Evolutionary conservation across 2,888 invertebrate species (phyloP).

Genomic region (Bursaphelenchus okinawaensis): DNA sequence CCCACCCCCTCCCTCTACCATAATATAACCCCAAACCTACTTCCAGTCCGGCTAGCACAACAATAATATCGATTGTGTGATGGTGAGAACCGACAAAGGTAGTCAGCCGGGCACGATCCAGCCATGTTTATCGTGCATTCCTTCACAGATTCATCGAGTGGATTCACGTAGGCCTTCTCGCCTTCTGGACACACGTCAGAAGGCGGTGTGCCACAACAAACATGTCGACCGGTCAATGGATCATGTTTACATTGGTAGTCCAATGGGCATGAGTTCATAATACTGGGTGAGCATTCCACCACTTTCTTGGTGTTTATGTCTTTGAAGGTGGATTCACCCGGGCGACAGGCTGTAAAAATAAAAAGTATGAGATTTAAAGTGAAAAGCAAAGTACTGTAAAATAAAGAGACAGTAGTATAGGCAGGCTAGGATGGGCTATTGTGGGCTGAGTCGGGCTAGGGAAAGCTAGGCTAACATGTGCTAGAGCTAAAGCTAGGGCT

Average conservation of each 20-base stretch:
- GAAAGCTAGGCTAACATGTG: too few species aligned
- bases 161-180: constrained; percentile 50
- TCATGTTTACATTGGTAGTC: constrained; percentile 50
- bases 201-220: constrained; percentile 48
- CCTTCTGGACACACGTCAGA: constrained; percentile 46
- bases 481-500: too few species aligned
- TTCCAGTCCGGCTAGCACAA: constrained; percentile 48
- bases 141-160: constrained; percentile 44
- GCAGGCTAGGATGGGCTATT: background rate
- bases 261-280: constrained; percentile 45
- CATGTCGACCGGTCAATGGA: constrained; percentile 37
- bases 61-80: constrained; percentile 49
- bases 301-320: constrained; percentile 43
- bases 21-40: too few species aligned
- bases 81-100: constrained; percentile 47
- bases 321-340: constrained; percentile 50
- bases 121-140: constrained; percentile 51
- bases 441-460: too few species aligned
- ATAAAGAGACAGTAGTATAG: background rate
- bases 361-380: background rate
- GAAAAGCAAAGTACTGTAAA: background rate
- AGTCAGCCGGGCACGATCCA: constrained; percentile 49
- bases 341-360: constrained; percentile 42
- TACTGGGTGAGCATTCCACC: constrained; percentile 18
- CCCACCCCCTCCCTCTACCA: too few species aligned